Evolutionary conservation across 2,113 vertebrate genomes (phyloP).

Genomic region (Lepus timidus): DNA sequence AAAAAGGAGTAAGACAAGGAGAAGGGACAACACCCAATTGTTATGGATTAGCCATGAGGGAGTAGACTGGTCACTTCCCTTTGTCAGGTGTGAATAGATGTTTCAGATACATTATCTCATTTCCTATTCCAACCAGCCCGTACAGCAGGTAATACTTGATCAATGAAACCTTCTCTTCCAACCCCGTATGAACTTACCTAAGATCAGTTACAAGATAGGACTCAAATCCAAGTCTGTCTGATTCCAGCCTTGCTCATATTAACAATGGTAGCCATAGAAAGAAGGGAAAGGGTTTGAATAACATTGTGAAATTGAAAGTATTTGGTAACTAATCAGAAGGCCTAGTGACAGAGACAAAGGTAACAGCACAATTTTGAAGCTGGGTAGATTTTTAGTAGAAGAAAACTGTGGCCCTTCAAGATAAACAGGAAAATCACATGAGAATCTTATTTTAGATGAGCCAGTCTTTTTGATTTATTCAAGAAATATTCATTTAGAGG

Average conservation of each 20-base stretch:
- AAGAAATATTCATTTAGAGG: neutral
- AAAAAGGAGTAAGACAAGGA: neutral
- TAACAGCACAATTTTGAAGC: neutral
- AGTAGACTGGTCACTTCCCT: neutral
- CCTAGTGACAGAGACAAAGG: neutral
- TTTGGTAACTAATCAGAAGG: neutral
- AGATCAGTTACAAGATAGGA: neutral
- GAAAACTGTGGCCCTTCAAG: neutral
- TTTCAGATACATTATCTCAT: neutral
- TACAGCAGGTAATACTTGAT: neutral
- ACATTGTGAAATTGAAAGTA: neutral
- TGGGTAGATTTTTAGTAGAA: neutral
- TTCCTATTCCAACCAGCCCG: neutral
- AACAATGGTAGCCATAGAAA: neutral
- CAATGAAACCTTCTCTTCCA: neutral
- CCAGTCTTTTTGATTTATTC: neutral
- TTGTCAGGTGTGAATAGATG: neutral
- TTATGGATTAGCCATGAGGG: neutral
- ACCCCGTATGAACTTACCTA: neutral
- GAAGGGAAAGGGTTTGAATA: neutral
- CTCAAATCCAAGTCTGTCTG: neutral
- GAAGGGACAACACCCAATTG: neutral
- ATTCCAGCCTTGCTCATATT: neutral
- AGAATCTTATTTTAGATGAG: neutral
- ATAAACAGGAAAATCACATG: neutral